Percentiles rank a stretch among this genome's conserved stretches.
These are phyloP conservation scores for Sterna hirundo DNA, from an alignment of 2,113 vertebrate genomes.

Conservation along the genomic window DNA sequence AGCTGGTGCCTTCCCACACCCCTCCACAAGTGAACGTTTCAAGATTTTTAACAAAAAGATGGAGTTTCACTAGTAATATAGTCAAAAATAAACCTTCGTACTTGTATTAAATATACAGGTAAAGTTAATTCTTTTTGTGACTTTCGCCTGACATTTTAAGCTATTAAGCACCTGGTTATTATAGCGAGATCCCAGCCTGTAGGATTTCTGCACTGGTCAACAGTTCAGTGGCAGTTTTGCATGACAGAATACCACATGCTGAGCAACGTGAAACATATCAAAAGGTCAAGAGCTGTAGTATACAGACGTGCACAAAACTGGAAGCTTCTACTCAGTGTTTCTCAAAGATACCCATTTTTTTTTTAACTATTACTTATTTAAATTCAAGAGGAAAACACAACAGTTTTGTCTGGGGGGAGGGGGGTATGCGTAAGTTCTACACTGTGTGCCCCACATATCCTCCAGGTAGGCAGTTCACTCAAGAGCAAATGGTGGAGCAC, in stretches of 20 bases:
- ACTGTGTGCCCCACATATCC: too few species aligned
- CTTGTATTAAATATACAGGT: rapidly evolving
- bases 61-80: neutral
- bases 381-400: neutral
- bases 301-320: neutral
- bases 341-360: neutral
- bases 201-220: neutral
- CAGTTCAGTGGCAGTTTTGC: neutral
- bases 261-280: neutral
- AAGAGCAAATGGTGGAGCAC: neutral
- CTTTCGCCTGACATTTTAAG: neutral
- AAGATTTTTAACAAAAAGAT: neutral
- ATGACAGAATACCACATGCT: neutral
- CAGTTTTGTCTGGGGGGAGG: neutral
- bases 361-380: neutral
- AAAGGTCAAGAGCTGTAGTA: neutral
- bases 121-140: neutral
- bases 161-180: neutral
- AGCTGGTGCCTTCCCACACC: neutral
- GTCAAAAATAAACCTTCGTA: neutral
- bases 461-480: neutral
- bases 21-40: neutral
- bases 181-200: neutral
- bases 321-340: neutral
- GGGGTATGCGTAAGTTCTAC: neutral